These are phyloP conservation scores for Geopemphigus sp. DNA, from an alignment of 1,140 invertebrate genomes.

Conservation along the genomic window DNA sequence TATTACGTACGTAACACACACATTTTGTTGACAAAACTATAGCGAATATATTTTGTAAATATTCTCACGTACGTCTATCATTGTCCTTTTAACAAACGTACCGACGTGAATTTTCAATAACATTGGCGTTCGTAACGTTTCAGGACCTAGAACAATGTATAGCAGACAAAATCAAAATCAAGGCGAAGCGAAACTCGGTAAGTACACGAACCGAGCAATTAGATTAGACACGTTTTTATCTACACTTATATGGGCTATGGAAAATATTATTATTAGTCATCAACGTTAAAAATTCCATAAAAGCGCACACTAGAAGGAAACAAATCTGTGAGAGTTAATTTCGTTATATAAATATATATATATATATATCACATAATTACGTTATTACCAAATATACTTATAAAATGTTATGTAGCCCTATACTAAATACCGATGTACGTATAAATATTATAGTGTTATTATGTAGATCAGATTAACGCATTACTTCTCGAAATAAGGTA, in stretches of 20 bases:
- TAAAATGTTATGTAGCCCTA: too few relatives aligned
- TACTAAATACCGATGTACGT: too few relatives aligned
- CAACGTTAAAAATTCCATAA: neutral
- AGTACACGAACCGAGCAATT: neutral
- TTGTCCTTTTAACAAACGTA: neutral
- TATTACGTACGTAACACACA: too few relatives aligned
- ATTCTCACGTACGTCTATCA: neutral
- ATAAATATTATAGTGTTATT: too few relatives aligned
- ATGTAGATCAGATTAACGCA: too few relatives aligned
- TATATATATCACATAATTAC: too few relatives aligned
- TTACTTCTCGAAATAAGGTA: too few relatives aligned
- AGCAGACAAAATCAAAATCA: slow-evolving; percentile 45
- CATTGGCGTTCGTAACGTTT: neutral
- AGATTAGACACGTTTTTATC: slow-evolving; percentile 41
- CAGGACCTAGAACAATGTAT: slow-evolving; percentile 41
- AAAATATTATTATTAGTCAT: slow-evolving; percentile 3
- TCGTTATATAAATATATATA: neutral
- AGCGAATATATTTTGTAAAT: neutral
- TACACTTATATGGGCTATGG: neutral
- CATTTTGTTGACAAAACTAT: too few relatives aligned
- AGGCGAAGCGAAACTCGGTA: slow-evolving; percentile 47
- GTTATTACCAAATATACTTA: too few relatives aligned
- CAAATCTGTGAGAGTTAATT: neutral
- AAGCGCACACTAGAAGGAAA: neutral
- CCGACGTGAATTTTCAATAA: slow-evolving; percentile 19